Base-by-base conservation (phyloP, 2,888 invertebrate genomes). In the Dolichomitus sp. region DNA sequence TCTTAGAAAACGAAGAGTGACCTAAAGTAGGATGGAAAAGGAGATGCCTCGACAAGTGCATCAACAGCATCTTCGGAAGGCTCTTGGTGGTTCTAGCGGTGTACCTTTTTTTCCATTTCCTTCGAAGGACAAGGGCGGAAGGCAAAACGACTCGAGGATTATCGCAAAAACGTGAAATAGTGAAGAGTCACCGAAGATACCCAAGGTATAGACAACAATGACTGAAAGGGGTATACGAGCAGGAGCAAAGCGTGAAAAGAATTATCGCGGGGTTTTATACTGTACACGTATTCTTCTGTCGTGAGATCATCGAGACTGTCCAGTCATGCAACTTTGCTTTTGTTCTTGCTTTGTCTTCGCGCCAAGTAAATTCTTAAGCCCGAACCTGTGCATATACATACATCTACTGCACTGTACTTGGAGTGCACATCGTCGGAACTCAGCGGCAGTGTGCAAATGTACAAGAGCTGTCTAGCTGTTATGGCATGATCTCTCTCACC, bases 121-220 rank as follows among this genome's bases (percentile, higher is more conserved):
- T 45, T 59, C 70, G 50, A 70, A 74, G 73, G 50, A 45, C 68
- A 48, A 19, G 40, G 33, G 23, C 48, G 11, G 52, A 27, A 68
- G 70, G 40, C 23, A 19, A 42, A 72, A 45, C 42, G 48, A 19
- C 30, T 54, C 37, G 68, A 48, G 76, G 70, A 70, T 76, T 33
- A 33, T 66, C 45, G 81, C 74, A 80, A 83, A 79, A 75, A 75
- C 75, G 57, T 33, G 65, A 72, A 78, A 74, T 54, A 45, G 40
- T 74, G 74, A 70, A 78, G 73, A 65, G 78, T 74, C 81, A 78
- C 63, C 30, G 42, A 50, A 48, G 30, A 17, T 19, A 23, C 65
- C 11, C 57, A 48, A 63, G 11, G 14, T 37, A 66, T 57, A 17
- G 48, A 57, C n/a, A 76, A 81, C 66, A 77, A 81, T 76, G 52